phyloP scores from a whole-genome alignment of 1,140 invertebrate species.

The Sitophilus oryzae region DNA sequence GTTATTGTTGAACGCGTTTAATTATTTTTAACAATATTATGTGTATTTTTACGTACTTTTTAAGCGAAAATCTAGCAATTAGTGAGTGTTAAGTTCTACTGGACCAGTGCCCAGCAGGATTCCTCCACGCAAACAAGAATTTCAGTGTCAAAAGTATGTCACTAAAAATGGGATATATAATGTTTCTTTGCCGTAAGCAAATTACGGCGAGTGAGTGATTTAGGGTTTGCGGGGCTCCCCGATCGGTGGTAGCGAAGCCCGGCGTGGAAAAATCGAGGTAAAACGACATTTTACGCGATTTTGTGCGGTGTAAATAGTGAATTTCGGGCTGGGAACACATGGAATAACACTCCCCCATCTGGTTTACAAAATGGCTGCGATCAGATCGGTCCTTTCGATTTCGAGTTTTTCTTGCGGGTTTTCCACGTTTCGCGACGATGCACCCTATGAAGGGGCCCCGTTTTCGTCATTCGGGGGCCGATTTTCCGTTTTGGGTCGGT shows the following conservation, averaged over 20 bases:
- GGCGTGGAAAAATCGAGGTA: slow-evolving; percentile 2
- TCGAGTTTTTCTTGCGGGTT: slow-evolving; percentile 19
- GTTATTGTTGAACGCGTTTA: slow-evolving; percentile 47
- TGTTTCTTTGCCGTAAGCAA: slow-evolving; percentile 42
- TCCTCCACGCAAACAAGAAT: slow-evolving; percentile 21
- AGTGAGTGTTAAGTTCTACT: slow-evolving; percentile 32
- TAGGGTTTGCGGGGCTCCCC: slow-evolving; percentile 4
- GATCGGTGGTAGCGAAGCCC: slow-evolving; percentile 1
- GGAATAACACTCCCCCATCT: slow-evolving; percentile 45
- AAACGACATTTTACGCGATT: slow-evolving; percentile 4
- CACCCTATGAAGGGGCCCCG: slow-evolving; percentile 28
- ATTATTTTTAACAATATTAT: slow-evolving; percentile 45
- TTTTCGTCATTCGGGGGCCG: slow-evolving; percentile 1
- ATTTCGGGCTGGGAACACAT: slow-evolving; percentile 42
- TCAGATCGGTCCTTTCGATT: slow-evolving; percentile 38
- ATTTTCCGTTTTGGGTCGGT: not conserved
- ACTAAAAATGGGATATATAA: slow-evolving; percentile 46
- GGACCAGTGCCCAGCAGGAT: slow-evolving; percentile 25
- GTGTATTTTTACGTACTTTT: slow-evolving; percentile 41
- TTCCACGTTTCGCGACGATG: slow-evolving; percentile 6
- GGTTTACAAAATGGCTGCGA: slow-evolving; percentile 45
- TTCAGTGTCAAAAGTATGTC: slow-evolving; percentile 44
- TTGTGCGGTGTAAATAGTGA: slow-evolving; percentile 6
- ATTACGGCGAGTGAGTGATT: slow-evolving; percentile 38
- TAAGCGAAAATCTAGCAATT: slow-evolving; percentile 30